Evolutionary conservation across 2,888 invertebrate genomes (phyloP), one percentile per base, ranked within the genome.

Genomic region (Harpalus rufipes): DNA sequence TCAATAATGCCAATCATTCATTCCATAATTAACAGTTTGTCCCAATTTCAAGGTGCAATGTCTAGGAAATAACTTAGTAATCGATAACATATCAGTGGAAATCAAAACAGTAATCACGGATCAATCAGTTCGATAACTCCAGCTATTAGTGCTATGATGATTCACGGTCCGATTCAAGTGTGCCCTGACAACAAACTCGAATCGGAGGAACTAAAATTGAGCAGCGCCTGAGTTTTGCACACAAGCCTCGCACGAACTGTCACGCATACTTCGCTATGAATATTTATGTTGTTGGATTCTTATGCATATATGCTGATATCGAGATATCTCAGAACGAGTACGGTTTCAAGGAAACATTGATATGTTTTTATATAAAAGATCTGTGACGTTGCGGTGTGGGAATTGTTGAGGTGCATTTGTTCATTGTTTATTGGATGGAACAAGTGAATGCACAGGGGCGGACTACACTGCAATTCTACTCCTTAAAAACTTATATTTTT

Each of bases 321-420:
- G 76, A 25, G 78, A 84, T 84, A 84, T 65, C 78, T 78, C 8
- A 81, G 81, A 81, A 81, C 68, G 68, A 51, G 39, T 84, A 80
- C 80, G 80, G 10, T 84, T 84, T 84, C 84, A 84, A 78, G 84
- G 84, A 84, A 84, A 84, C 78, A 61, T 74, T 84, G 84, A 78
- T 84, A 84, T 84, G 76, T 84, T 76, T 84, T 83, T 78, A 83
- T 83, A 83, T 83, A 81, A 81, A 83, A 76, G 83, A 83, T 83
- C 83, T 74, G 58, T 74, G 74, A 59, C 65, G 63, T 74, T 83
- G 63, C 32, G 18, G 81, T 61, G 81, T 81, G 81, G 44, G 81
- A 44, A 44, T n/a, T 61, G 61, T 6, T 21, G 63, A 65, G 44
- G 63, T 61, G 41, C 81, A 81, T 81, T 81, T 81, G 81, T 81